These are phyloP conservation scores for Sphecodes monilicornis DNA, from an alignment of 2,888 invertebrate species.

Conservation along the genomic window DNA sequence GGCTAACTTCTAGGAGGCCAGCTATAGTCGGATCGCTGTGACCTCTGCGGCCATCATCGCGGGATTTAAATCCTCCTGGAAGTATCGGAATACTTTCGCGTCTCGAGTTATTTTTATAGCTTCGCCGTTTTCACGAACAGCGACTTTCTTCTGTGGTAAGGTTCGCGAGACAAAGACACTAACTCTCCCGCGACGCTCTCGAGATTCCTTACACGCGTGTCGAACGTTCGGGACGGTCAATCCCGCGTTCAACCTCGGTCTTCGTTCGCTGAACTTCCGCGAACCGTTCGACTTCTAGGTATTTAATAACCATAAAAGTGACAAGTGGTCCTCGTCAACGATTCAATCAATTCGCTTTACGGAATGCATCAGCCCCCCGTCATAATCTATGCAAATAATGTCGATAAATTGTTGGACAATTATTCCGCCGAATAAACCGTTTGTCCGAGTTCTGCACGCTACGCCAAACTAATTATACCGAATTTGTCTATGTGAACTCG, in stretches of 20 bases:
- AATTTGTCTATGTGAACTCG: constrained; percentile 41
- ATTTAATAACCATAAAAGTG: constrained; percentile 28
- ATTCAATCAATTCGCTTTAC: neutral
- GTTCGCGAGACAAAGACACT: neutral
- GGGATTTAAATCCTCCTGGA: constrained; percentile 7
- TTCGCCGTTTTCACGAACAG: constrained; percentile 23
- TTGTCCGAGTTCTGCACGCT: constrained; percentile 9
- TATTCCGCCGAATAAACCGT: constrained; percentile 44
- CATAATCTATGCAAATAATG: constrained; percentile 45
- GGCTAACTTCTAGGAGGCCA: too few species aligned
- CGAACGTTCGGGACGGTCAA: constrained; percentile 18
- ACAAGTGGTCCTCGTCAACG: constrained; percentile 25
- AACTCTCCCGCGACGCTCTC: constrained; percentile 18
- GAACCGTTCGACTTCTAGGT: constrained; percentile 38
- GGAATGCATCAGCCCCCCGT: neutral
- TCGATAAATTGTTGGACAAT: constrained; percentile 39
- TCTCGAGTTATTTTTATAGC: constrained; percentile 34
- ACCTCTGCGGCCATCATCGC: constrained; percentile 1
- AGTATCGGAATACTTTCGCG: constrained; percentile 21
- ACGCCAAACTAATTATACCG: constrained; percentile 35
- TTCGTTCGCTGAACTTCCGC: constrained; percentile 41
- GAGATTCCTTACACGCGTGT: constrained; percentile 45
- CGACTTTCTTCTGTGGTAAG: constrained; percentile 9
- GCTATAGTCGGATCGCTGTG: neutral
- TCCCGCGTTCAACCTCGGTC: constrained; percentile 16